These are phyloP conservation scores for Lymantria monacha DNA, from an alignment of 2,888 invertebrate species.

Conservation along the genomic window DNA sequence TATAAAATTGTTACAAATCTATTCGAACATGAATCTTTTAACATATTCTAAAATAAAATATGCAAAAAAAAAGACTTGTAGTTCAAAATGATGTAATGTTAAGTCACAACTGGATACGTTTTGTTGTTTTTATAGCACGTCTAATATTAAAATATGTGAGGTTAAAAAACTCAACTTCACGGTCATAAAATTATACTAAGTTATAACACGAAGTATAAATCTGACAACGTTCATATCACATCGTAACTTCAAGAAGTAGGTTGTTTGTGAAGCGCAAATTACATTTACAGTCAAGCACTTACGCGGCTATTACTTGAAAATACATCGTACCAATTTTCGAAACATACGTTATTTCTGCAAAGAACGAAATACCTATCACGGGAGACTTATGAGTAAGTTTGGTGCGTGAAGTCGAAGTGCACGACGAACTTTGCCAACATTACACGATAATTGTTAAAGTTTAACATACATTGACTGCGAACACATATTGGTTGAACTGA, in stretches of 20 bases:
- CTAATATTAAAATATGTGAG: background rate
- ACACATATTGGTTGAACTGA: slow-evolving; percentile 66
- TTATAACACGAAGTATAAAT: background rate
- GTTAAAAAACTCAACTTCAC: slow-evolving; percentile 3
- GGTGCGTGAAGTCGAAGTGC: slow-evolving; percentile 51
- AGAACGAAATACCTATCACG: slow-evolving; percentile 47
- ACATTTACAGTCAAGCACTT: slow-evolving; percentile 24
- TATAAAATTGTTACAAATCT: background rate
- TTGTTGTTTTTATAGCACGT: background rate
- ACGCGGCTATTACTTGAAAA: slow-evolving; percentile 23
- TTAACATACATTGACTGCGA: slow-evolving; percentile 53
- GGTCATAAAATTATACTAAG: background rate
- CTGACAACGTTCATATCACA: background rate
- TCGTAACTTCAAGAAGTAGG: slow-evolving; percentile 1
- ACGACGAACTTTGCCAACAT: slow-evolving; percentile 58
- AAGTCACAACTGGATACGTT: background rate
- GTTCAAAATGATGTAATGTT: background rate
- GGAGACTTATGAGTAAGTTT: slow-evolving; percentile 41
- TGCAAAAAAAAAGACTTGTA: background rate
- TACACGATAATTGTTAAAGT: slow-evolving; percentile 76
- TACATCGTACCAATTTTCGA: slow-evolving; percentile 22
- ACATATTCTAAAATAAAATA: background rate
- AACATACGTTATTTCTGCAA: slow-evolving; percentile 41
- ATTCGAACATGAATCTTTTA: background rate
- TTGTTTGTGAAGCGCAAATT: slow-evolving; percentile 3